Evolutionary conservation across 2,113 vertebrate species (phyloP).

Genomic region (Scophthalmus maximus): DNA sequence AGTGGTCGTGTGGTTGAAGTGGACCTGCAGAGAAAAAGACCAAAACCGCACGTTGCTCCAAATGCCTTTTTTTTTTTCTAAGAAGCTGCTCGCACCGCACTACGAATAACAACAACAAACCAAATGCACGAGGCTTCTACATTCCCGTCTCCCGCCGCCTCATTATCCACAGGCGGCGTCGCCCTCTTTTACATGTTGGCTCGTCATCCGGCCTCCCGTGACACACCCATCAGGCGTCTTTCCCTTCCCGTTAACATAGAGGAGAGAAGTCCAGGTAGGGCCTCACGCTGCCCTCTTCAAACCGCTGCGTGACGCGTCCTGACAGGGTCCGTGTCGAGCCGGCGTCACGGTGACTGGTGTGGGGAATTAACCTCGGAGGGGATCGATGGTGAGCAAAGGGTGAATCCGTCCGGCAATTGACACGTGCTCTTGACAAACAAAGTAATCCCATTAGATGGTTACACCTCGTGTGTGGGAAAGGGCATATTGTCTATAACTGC

Average conservation of each 20-base stretch:
- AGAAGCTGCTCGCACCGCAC: neutral
- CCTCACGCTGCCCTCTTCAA: conserved; percentile 20
- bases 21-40: conserved; percentile 3
- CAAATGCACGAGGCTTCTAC: neutral
- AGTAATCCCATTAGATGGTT: conserved; percentile 38
- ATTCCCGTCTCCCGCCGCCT: neutral
- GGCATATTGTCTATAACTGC: neutral
- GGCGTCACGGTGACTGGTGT: conserved; percentile 13
- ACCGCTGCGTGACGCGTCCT: conserved; percentile 2
- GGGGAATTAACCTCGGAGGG: conserved; percentile 31
- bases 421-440: conserved; percentile 24
- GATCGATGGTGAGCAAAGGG: conserved; percentile 28
- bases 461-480: conserved; percentile 13
- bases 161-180: conserved; percentile 22
- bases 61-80: conserved; percentile 1
- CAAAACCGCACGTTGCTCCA: neutral
- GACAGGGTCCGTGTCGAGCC: conserved; percentile 12
- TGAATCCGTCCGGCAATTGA: conserved; percentile 39
- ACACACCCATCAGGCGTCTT: conserved; percentile 7
- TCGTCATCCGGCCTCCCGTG: conserved; percentile 3
- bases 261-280: conserved; percentile 6
- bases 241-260: conserved; percentile 6
- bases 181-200: conserved; percentile 5
- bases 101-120: conserved; percentile 21
- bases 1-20: neutral